Conservation (phyloP, 2,113 vertebrate genomes). For the Pluvialis apricaria region DNA sequence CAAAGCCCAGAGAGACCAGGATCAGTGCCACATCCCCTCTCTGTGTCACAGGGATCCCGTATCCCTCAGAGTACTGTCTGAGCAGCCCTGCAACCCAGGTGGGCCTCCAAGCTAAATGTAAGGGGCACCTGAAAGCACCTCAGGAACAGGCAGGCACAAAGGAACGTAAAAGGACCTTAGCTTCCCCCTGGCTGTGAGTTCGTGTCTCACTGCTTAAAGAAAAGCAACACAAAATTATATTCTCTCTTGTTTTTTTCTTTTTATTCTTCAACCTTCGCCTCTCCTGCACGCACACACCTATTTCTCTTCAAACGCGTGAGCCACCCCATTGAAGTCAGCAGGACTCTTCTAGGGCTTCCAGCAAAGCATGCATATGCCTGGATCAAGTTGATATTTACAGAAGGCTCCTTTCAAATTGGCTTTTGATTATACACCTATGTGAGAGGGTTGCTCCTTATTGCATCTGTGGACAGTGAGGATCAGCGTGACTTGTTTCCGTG, state of each 20-base stretch:
- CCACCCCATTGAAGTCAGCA: slow-evolving; percentile 2
- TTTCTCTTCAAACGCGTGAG: neutral
- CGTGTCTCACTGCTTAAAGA: neutral
- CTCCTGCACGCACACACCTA: neutral
- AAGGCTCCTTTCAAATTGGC: slow-evolving; percentile 37
- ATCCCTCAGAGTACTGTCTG: neutral
- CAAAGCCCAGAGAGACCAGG: neutral
- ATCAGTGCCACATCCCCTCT: neutral
- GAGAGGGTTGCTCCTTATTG: neutral
- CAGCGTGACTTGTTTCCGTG: neutral
- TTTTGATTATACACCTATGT: slow-evolving; percentile 43
- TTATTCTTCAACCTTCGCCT: neutral
- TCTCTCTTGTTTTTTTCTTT: neutral
- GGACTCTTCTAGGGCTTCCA: neutral
- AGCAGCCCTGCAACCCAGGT: neutral
- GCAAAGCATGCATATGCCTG: slow-evolving; percentile 15
- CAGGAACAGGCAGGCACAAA: neutral
- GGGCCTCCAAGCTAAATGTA: neutral
- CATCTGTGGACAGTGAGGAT: neutral
- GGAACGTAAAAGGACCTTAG: neutral
- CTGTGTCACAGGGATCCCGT: neutral
- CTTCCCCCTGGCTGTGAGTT: neutral
- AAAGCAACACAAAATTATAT: neutral
- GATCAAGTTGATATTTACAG: slow-evolving; percentile 42
- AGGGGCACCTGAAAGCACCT: neutral